Base-by-base conservation (phyloP, 2,113 vertebrate genomes). In the Sylvia atricapilla region DNA sequence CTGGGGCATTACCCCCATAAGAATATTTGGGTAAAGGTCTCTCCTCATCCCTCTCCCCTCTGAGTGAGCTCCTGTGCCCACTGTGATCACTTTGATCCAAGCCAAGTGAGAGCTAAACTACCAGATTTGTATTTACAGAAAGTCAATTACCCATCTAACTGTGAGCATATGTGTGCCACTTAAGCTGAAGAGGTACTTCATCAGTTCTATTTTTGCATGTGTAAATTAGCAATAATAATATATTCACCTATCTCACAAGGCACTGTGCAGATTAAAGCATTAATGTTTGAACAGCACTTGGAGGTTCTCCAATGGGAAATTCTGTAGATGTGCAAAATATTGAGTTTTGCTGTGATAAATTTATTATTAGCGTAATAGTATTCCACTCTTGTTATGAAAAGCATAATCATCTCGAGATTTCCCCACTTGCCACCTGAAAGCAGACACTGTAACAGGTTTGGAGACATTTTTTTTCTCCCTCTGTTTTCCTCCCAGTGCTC, bases 401-500 rank as follows among this genome's bases (percentile, higher is more conserved):
- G 49, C 76, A 66, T 75, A 89, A 96, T 92, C 83, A 75, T 41
- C 76, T 81, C 9, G 69, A 92, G 76, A 76, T 87, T 88, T 76
- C 81, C 72, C 89, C 33, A 24, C 30, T 77, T 89, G 73, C n/a
- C 47, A 89, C 90, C 76, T 90, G 73, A 78, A 90, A 90, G 58
- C 37, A 92, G 75, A 24, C 28, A 35, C 4, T 72, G 24, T 44
- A 28, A 35, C 66, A 79, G n/a, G 27, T 68, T 55, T 62, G 30
- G 20, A 88, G 35, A 59, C 15, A 0, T 59, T 59, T 85, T 85
- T 85, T 83, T 56, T 62, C 66, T 78, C 23, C 58, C 59, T 91
- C 44, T 90, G 1, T 4, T 96, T 93, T 85, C 55, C 93, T 82
- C 92, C 91, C 69, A 99, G 99, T 99, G 99, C 18, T 99, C 99